Conservation (phyloP, 2,113 vertebrate species). For the Lepidothrix coronata region DNA sequence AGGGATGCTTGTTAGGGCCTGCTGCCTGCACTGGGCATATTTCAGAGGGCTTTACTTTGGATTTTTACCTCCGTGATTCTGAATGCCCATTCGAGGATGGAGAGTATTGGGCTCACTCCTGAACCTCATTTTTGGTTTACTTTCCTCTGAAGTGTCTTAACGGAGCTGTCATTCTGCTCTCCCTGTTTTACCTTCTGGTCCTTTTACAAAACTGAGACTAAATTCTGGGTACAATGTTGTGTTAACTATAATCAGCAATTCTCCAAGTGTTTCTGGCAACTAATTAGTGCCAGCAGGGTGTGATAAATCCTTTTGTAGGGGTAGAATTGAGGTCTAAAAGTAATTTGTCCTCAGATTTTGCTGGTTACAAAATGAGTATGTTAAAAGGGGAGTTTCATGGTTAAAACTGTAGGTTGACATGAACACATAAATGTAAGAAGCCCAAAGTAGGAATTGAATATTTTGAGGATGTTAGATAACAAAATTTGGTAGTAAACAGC, state of each 20-base stretch:
- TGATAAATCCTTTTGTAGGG: not conserved
- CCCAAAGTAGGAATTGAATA: not conserved
- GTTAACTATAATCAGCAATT: not conserved
- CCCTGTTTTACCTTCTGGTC: not conserved
- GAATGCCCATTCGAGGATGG: not conserved
- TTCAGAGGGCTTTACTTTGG: not conserved
- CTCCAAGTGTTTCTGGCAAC: not conserved
- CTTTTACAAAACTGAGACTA: not conserved
- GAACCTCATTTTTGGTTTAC: not conserved
- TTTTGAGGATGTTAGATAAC: not conserved
- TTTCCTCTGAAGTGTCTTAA: not conserved
- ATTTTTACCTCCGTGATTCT: not conserved
- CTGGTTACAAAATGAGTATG: not conserved
- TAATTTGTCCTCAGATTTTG: not conserved
- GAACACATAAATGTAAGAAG: not conserved
- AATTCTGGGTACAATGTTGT: rapidly evolving
- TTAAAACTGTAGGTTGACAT: not conserved
- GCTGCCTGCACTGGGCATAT: not conserved
- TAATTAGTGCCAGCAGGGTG: not conserved
- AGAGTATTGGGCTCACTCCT: not conserved
- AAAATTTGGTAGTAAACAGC: not conserved
- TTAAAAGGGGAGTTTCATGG: not conserved
- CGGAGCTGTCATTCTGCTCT: not conserved
- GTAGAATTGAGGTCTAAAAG: not conserved
- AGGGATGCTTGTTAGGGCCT: not conserved